Base-by-base conservation (phyloP, 2,797 vertebrate species). In the Linurgus olivaceus region DNA sequence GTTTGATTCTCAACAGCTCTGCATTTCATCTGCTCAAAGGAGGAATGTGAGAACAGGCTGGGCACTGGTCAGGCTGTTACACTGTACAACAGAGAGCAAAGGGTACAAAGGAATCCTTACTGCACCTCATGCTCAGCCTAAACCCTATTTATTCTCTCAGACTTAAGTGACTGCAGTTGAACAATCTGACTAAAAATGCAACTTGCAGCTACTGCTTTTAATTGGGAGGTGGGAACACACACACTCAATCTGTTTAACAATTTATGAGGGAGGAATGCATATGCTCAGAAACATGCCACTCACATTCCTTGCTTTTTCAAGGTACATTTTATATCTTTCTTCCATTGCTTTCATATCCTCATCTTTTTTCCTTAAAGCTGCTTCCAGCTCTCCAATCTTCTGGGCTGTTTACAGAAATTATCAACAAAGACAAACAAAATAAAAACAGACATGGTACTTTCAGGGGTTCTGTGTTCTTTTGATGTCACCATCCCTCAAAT, bases 341-440 rank as follows among this genome's bases (percentile, higher is more conserved):
- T 99, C 99, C 99, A 99, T 99, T 21, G 99, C 99, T 97, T 98
- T 98, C 99, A 99, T 99, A 97, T 99, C 99, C 23, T 99, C 99
- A 54, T 99, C 99, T 94, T 99, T 99, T 97, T 99, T 99, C 92
- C 98, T 98, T 92, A 99, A 98, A 88, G 99, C 99, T 54, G 98
- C 98, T 97, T 98, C 98, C 94, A 99, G 98, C 96, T 99, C 99
- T 63, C 98, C 98, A 94, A 99, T 97, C 96, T 98, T 99, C 97
- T 99, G 97, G 37, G 98, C 99, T 99, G 71, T 96, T 84, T 82
- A 78, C 55, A 57, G 76, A 94, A 97, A 87, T 67, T 38, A 77
- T 17, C 66, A 89, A 89, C 33, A 55, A 33, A 86, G 47, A 55
- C 31, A 88, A 0, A 42, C 1, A 78, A 78, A 57, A 76, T 20